These are phyloP conservation scores for Semnopithecus entellus DNA, from an alignment of 2,113 vertebrate species.

Conservation along the genomic window DNA sequence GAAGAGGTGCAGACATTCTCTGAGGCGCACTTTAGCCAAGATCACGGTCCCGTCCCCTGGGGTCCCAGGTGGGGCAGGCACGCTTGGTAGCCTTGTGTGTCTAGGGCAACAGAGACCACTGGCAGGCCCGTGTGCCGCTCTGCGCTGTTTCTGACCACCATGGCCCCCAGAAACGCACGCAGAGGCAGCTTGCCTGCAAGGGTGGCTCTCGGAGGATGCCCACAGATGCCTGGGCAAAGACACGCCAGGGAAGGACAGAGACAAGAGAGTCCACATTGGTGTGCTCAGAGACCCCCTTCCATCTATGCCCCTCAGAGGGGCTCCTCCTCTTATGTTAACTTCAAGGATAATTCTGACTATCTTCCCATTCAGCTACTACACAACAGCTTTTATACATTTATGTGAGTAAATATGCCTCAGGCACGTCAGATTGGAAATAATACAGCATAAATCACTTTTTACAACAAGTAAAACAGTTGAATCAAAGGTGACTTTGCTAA, in stretches of 20 bases:
- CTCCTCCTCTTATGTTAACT: fast-evolving
- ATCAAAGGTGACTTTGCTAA: background rate
- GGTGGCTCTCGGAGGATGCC: fast-evolving
- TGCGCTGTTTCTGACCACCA: background rate
- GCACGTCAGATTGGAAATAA: background rate
- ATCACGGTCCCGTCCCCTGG: fast-evolving
- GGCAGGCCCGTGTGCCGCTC: background rate
- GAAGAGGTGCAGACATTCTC: conserved; percentile 78
- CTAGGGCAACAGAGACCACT: fast-evolving
- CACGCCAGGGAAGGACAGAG: fast-evolving
- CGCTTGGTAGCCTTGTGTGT: background rate
- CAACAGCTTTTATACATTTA: fast-evolving
- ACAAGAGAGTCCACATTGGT: fast-evolving
- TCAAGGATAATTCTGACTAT: fast-evolving
- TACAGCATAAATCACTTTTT: background rate
- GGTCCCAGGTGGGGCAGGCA: background rate
- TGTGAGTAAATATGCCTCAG: fast-evolving
- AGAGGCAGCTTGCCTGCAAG: background rate
- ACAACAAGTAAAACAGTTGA: background rate
- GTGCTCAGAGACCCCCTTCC: background rate
- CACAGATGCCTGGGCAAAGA: background rate
- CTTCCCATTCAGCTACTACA: too few species aligned
- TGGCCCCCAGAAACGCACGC: background rate
- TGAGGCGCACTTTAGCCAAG: background rate
- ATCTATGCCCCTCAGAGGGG: fast-evolving